Conservation (phyloP, 2,888 invertebrate species). For the Lasioglossum malachurum region DNA sequence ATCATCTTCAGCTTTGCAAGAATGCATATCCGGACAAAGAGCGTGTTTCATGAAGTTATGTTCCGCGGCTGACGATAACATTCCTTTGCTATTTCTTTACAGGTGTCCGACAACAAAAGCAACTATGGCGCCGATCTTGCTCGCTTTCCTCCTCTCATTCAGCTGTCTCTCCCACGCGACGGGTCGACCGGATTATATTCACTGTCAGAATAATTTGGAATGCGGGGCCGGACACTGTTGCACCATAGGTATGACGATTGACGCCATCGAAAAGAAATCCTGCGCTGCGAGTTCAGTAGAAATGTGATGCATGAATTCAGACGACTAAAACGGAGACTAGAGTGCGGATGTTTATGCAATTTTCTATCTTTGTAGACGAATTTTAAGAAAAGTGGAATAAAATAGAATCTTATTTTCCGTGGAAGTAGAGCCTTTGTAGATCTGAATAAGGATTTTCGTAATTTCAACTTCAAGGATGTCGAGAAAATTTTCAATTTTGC, state of each 20-base stretch:
- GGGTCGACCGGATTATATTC: conserved; percentile 50
- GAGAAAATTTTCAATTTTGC: too few relatives aligned
- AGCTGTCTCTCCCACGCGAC: not conserved
- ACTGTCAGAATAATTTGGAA: conserved; percentile 70
- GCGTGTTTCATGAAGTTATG: not conserved
- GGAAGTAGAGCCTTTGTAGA: too few relatives aligned
- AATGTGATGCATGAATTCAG: not conserved
- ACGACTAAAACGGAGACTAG: not conserved
- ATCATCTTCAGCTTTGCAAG: not conserved
- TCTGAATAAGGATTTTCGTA: too few relatives aligned
- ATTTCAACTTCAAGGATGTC: too few relatives aligned
- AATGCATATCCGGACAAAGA: not conserved
- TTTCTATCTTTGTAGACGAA: too few relatives aligned
- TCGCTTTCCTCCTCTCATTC: conserved; percentile 24
- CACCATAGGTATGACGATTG: conserved; percentile 66
- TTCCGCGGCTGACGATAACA: not conserved
- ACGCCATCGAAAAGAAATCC: not conserved
- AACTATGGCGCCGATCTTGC: conserved; percentile 47
- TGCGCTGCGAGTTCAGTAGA: not conserved
- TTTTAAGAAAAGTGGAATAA: too few relatives aligned
- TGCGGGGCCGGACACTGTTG: conserved; percentile 75
- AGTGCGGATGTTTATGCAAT: too few relatives aligned
- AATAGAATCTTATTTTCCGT: too few relatives aligned
- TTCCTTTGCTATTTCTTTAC: not conserved
- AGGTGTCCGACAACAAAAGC: conserved; percentile 33